Conservation (phyloP, 2,888 invertebrate species). For the Cistogaster globosa region DNA sequence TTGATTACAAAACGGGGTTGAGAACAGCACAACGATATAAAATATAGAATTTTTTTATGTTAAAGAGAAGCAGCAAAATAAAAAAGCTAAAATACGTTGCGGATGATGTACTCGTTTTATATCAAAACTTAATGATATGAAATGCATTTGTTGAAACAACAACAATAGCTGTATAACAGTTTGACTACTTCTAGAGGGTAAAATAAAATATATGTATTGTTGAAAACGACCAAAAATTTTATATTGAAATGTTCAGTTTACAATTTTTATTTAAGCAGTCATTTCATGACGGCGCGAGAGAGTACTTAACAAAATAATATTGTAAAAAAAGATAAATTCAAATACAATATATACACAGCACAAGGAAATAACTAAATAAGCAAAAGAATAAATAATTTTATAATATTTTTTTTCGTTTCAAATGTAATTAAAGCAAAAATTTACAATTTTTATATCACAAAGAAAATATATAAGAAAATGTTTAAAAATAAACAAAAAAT, state of each 20-base stretch:
- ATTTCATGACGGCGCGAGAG: constrained; percentile 71
- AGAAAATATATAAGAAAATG: constrained; percentile 12
- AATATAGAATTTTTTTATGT: not conserved
- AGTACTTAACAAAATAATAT: constrained; percentile 66
- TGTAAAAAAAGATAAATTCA: constrained; percentile 38
- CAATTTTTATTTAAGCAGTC: constrained; percentile 69
- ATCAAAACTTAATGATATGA: constrained; percentile 40
- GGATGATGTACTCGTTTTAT: constrained; percentile 7
- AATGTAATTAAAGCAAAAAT: not conserved
- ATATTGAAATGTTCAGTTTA: constrained; percentile 68
- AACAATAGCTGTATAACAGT: constrained; percentile 62
- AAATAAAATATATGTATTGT: constrained; percentile 13
- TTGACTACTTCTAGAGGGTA: constrained; percentile 52
- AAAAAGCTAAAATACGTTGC: constrained; percentile 1
- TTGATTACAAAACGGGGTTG: constrained; percentile 69
- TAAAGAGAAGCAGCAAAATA: constrained; percentile 19
- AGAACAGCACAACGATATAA: constrained; percentile 37
- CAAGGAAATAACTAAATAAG: constrained; percentile 49
- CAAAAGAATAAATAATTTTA: constrained; percentile 50
- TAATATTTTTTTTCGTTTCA: constrained; percentile 30
- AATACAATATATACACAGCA: constrained; percentile 31
- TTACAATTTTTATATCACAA: constrained; percentile 22
- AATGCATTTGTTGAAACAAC: constrained; percentile 43
- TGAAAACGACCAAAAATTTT: constrained; percentile 48
- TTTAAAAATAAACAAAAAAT: constrained; percentile 24